A percentile compares a stretch with the other conserved stretches of the same genome.
phyloP scores from a whole-genome alignment of 2,797 vertebrate species.

The Bradypodion pumilum region DNA sequence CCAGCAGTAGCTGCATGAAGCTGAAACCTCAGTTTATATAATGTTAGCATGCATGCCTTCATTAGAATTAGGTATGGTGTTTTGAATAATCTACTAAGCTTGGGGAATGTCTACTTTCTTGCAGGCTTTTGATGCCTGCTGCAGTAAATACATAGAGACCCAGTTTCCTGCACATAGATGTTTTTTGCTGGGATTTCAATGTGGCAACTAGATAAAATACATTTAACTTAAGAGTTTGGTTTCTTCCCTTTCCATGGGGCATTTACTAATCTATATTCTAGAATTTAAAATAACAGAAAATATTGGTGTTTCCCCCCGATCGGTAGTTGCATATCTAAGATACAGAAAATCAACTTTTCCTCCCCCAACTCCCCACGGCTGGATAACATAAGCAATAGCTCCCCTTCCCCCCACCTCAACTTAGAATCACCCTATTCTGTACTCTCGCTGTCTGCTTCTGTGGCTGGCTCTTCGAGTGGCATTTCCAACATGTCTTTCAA shows the following conservation, averaged over 20 bases:
- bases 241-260: neutral
- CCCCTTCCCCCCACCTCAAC: neutral
- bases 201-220: neutral
- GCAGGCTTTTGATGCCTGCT: neutral
- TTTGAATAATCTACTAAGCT: neutral
- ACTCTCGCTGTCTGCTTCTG: neutral
- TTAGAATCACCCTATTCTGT: neutral
- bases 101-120: neutral
- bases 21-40: neutral
- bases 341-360: slow-evolving; percentile 1
- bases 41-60: neutral
- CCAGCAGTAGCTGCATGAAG: neutral
- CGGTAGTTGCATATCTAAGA: neutral
- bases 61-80: neutral
- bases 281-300: slow-evolving; percentile 3
- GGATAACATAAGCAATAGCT: neutral
- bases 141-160: neutral
- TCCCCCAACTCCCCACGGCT: neutral
- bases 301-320: neutral
- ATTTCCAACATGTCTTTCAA: neutral
- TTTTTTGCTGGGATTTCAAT: neutral
- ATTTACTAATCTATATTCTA: neutral
- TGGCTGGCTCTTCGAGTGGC: neutral
- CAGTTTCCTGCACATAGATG: neutral
- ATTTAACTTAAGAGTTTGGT: neutral